Evolutionary conservation across 2,888 invertebrate species (phyloP).

Genomic region (Sepiola atlantica): DNA sequence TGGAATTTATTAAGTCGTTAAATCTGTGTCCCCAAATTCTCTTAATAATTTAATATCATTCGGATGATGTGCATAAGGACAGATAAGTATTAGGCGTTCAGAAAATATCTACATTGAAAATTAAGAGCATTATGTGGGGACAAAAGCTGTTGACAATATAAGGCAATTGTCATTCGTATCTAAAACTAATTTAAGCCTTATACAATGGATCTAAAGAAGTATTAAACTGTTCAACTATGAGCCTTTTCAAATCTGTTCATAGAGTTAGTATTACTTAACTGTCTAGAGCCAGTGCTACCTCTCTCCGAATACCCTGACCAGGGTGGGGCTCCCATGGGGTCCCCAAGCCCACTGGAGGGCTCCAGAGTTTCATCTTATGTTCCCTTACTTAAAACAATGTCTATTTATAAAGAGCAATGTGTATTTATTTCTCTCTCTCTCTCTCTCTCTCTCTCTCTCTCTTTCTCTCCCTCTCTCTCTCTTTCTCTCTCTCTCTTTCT

Average conservation of each 20-base stretch:
- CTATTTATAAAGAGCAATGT: too few relatives aligned
- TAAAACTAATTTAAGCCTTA: neutral
- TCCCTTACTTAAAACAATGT: too few relatives aligned
- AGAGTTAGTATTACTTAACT: neutral
- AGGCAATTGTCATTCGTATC: neutral
- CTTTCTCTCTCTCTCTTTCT: too few relatives aligned
- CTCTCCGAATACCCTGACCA: too few relatives aligned
- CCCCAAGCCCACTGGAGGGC: too few relatives aligned
- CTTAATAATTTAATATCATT: conserved; percentile 6
- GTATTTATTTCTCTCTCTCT: too few relatives aligned
- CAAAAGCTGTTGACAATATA: neutral
- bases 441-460: too few relatives aligned
- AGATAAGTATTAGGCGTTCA: neutral
- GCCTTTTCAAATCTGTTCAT: neutral
- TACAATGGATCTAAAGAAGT: neutral
- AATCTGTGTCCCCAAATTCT: neutral
- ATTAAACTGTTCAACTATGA: neutral
- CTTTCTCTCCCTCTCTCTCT: too few relatives aligned
- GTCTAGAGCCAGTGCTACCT: too few relatives aligned
- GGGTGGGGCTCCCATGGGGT: too few relatives aligned
- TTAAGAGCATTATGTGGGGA: neutral
- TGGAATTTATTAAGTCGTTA: neutral
- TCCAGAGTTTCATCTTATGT: too few relatives aligned
- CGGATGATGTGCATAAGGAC: neutral
- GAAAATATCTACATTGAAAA: neutral